These are phyloP conservation scores for Corythoichthys haematopterus DNA, from an alignment of 2,113 vertebrate genomes.

Conservation along the genomic window DNA sequence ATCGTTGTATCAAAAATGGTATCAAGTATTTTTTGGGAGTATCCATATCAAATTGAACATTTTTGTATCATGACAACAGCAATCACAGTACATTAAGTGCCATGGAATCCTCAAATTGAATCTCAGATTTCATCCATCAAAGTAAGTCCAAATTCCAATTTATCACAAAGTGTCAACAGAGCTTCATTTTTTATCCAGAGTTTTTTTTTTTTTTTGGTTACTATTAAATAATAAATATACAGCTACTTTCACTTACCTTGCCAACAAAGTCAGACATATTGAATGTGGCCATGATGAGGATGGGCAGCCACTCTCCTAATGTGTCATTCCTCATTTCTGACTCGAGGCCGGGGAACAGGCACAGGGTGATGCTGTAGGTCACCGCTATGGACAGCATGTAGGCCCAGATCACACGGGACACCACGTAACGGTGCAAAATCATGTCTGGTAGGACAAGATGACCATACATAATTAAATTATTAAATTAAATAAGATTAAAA, in stretches of 20 bases:
- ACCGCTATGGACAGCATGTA: constrained; percentile 95
- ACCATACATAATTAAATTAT: too few species aligned
- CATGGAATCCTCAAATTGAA: too few species aligned
- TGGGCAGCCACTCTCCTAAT: constrained; percentile 94
- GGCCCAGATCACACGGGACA: constrained; percentile 91
- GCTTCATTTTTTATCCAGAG: too few species aligned
- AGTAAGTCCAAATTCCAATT: too few species aligned
- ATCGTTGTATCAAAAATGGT: too few species aligned
- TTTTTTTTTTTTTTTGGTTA: too few species aligned
- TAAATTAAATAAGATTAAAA: not conserved
- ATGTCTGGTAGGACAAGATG: constrained; percentile 74
- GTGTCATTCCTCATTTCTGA: constrained; percentile 87
- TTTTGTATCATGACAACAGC: too few species aligned
- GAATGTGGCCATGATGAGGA: constrained; percentile 98
- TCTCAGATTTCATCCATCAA: too few species aligned
- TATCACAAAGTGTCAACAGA: too few species aligned
- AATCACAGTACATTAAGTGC: too few species aligned
- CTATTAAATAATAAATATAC: not conserved
- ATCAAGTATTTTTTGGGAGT: too few species aligned
- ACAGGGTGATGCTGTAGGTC: constrained; percentile 96
- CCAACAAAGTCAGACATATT: constrained; percentile 97
- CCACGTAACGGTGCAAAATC: constrained; percentile 89
- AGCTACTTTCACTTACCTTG: constrained; percentile 74
- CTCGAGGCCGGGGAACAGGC: constrained; percentile 92
- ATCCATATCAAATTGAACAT: too few species aligned